phyloP scores from a whole-genome alignment of 2,888 invertebrate genomes.

The Teleogryllus oceanicus region DNA sequence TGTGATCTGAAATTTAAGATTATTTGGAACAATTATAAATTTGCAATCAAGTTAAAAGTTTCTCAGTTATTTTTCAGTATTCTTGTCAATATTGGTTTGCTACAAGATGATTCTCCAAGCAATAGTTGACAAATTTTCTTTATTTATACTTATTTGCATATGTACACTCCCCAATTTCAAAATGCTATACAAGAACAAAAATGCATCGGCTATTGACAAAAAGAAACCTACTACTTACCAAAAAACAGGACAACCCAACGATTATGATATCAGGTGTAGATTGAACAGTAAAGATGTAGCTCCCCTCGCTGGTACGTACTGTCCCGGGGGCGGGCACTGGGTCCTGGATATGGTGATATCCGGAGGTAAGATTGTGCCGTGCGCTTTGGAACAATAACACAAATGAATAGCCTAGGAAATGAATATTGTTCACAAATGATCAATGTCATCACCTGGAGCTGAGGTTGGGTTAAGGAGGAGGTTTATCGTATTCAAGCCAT shows the following conservation, averaged over 20 bases:
- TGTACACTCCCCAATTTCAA: not conserved
- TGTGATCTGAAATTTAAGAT: too few relatives aligned
- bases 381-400: not conserved
- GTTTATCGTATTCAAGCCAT: conserved; percentile 30
- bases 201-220: not conserved
- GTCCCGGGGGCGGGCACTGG: conserved; percentile 34
- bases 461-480: conserved; percentile 33
- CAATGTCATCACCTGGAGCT: too few relatives aligned
- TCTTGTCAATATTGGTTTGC: too few relatives aligned
- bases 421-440: too few relatives aligned
- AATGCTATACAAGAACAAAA: not conserved
- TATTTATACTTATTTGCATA: too few relatives aligned
- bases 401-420: too few relatives aligned
- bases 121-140: too few relatives aligned
- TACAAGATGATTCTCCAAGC: too few relatives aligned
- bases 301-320: conserved; percentile 55
- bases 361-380: conserved; percentile 50
- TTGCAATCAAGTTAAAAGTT: too few relatives aligned
- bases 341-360: conserved; percentile 53
- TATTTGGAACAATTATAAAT: too few relatives aligned
- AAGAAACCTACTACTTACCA: conserved; percentile 49
- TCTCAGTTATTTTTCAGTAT: too few relatives aligned
- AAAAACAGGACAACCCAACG: conserved; percentile 83
- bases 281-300: conserved; percentile 54
- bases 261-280: conserved; percentile 70